Conservation (phyloP, 2,797 vertebrate genomes). For the Champsocephalus gunnari region DNA sequence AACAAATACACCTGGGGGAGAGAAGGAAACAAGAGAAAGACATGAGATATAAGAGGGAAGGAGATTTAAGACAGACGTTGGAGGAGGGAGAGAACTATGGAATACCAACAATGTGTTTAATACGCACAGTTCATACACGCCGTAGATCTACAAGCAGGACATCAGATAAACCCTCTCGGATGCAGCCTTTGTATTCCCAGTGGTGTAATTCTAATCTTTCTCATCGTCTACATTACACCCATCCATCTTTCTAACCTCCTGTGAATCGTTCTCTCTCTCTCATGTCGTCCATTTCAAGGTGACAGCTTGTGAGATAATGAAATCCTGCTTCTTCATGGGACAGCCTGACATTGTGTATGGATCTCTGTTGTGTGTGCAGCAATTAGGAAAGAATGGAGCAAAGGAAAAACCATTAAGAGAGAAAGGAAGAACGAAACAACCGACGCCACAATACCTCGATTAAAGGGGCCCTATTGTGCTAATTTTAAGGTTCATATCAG, state of each 20-base stretch:
- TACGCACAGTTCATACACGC: slow-evolving; percentile 4
- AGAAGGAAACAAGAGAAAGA: slow-evolving; percentile 14
- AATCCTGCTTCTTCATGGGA: slow-evolving; percentile 56
- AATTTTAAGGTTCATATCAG: too few species aligned
- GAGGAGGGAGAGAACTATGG: slow-evolving; percentile 33
- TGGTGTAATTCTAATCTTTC: slow-evolving; percentile 11
- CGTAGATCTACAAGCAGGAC: not conserved
- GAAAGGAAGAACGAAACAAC: not conserved
- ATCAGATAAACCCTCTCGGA: slow-evolving; percentile 3
- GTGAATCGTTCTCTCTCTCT: not conserved
- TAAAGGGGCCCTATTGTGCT: too few species aligned
- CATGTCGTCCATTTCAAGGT: slow-evolving; percentile 55
- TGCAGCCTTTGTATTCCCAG: slow-evolving; percentile 1
- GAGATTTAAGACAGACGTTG: slow-evolving; percentile 34
- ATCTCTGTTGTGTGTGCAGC: slow-evolving; percentile 1
- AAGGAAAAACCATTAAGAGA: not conserved
- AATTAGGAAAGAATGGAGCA: not conserved
- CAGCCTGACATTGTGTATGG: slow-evolving; percentile 49
- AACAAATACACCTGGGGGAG: slow-evolving; percentile 24
- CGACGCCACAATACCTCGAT: too few species aligned
- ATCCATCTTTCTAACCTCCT: slow-evolving; percentile 32
- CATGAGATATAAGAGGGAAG: not conserved
- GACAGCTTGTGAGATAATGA: slow-evolving; percentile 72
- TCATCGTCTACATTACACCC: slow-evolving; percentile 1
- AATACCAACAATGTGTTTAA: slow-evolving; percentile 62